Base-by-base conservation (phyloP, 2,797 vertebrate species). In the Lacerta viridis region DNA sequence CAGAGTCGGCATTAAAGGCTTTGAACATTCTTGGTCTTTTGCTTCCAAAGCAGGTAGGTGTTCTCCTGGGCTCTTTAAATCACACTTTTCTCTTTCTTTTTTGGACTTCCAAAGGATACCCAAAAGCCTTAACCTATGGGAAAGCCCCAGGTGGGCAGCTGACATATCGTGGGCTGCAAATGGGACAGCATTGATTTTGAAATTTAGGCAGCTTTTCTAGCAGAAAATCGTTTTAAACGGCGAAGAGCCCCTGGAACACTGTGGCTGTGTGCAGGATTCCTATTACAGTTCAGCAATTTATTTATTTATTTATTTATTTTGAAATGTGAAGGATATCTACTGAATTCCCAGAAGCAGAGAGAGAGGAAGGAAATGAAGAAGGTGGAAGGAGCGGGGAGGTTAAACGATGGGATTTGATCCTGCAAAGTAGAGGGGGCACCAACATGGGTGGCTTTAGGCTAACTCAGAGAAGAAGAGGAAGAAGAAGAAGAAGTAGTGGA, bases 171-270 rank as follows among this genome's bases (percentile, higher is more conserved):
- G 80, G 86, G 27, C 76, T 83, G 50, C 86, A 93, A 92, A 94
- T 84, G 17, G 46, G 89, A 25, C 39, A 75, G 7, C 90, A 90
- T 93, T 84, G 91, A 94, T 95, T 91, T 89, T 82, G 90, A 89
- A 89, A 91, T 83, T 2, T 80, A 89, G 82, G 78, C 87, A 71
- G 59, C 64, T 83, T 75, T 85, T 75, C 68, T 91, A 87, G 71
- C 91, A 87, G 78, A 89, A 94, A 94, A 94, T 93, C 36, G 80
- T 83, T 93, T 68, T 18, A 88, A 92, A 90, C 81, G 87, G 27
- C 66, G 29, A 41, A 68, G 90, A 86, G 50, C 88, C 88, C 76
- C 64, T 84, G 83, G 80, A 85, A 86, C 87, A 92, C 3, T 13
- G 46, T 50, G 46, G 46, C 46, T 50, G 46, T 10, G 6, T 87